Conservation (phyloP, 2,113 vertebrate genomes). For the Donacobius atricapilla region DNA sequence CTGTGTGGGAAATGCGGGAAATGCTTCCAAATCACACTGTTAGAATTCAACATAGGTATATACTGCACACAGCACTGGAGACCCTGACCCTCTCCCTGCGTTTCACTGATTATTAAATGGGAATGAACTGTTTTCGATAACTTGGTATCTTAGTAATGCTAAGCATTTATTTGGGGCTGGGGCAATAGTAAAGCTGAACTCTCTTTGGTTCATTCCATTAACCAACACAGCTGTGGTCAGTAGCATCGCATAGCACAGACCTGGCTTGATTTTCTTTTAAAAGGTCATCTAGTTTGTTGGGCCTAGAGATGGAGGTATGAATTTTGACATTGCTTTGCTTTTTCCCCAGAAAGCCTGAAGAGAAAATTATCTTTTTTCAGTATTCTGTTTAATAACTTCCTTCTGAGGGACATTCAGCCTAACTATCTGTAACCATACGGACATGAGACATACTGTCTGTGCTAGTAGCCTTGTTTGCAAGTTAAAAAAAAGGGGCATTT, state of each 20-base stretch:
- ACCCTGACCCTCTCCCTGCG: neutral
- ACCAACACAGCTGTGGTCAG: neutral
- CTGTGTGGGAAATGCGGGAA: neutral
- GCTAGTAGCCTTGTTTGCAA: neutral
- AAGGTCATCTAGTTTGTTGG: neutral
- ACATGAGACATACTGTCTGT: rapidly evolving
- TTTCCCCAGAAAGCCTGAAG: neutral
- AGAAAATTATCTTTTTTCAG: neutral
- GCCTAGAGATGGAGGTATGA: neutral
- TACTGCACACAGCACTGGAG: neutral
- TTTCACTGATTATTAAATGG: neutral
- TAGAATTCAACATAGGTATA: neutral
- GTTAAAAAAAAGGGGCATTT: neutral
- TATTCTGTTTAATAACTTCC: neutral
- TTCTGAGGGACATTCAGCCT: neutral
- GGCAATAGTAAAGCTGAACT: neutral
- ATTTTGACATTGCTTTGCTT: neutral
- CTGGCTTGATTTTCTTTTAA: neutral
- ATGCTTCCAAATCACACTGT: neutral
- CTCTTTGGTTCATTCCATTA: neutral
- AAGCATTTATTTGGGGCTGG: neutral
- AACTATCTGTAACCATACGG: neutral
- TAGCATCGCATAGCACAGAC: neutral
- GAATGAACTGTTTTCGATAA: neutral
- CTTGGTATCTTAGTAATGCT: neutral